These are phyloP conservation scores for Syritta pipiens DNA, from an alignment of 2,888 invertebrate species.

Conservation along the genomic window DNA sequence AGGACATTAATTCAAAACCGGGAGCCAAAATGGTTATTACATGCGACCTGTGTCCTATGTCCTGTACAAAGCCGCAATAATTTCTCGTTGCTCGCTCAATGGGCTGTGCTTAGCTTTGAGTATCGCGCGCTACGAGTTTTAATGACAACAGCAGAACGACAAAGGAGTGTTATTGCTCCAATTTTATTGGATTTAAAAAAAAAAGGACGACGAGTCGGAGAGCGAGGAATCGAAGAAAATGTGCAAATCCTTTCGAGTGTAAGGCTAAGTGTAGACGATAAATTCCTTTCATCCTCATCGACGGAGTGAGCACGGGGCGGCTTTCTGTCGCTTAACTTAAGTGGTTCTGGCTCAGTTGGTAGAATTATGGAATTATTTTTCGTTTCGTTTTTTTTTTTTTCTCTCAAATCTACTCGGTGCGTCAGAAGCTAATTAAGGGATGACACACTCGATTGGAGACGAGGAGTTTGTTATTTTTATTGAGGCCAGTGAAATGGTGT, in stretches of 20 bases:
- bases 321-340: constrained; percentile 5
- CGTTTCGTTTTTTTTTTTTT: too few species aligned
- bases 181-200: constrained; percentile 36
- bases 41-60: constrained; percentile 27
- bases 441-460: constrained; percentile 23
- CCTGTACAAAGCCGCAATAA: constrained; percentile 47
- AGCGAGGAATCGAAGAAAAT: too few species aligned
- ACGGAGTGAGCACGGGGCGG: neutral
- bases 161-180: neutral
- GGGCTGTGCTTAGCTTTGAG: constrained; percentile 21
- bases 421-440: constrained; percentile 36
- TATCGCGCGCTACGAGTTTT: constrained; percentile 12
- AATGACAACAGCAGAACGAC: constrained; percentile 6
- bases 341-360: constrained; percentile 8
- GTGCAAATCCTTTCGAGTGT: constrained; percentile 50
- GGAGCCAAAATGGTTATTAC: constrained; percentile 42
- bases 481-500: constrained; percentile 44
- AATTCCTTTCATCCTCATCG: constrained; percentile 23
- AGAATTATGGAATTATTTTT: constrained; percentile 11
- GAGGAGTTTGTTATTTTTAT: constrained; percentile 33
- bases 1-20: constrained; percentile 52
- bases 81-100: constrained; percentile 48
- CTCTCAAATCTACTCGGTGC: neutral
- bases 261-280: constrained; percentile 43
- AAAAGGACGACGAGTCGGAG: too few species aligned